Conservation (phyloP, 2,797 vertebrate species). For the Gila robusta region DNA sequence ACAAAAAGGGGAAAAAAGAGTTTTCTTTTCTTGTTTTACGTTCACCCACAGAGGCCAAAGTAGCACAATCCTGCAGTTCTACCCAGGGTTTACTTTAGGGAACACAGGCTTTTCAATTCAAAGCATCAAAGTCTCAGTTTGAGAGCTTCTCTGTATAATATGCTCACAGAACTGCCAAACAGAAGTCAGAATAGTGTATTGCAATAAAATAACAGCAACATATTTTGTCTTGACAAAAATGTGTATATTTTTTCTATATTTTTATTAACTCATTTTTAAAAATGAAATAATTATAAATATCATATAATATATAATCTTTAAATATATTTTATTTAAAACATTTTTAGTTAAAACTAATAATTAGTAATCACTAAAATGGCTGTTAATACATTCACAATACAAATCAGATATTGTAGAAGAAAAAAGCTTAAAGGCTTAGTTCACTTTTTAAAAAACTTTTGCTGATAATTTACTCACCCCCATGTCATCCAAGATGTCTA, state of each 20-base stretch:
- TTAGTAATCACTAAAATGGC: no score
- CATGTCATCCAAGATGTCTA: no score
- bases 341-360: not conserved
- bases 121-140: constrained; percentile 14
- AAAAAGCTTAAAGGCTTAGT: no score
- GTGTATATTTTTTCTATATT: not conserved
- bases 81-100: not conserved
- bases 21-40: not conserved
- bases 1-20: not conserved
- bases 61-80: constrained; percentile 7
- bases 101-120: not conserved
- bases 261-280: not conserved
- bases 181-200: not conserved
- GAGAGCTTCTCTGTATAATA: constrained; percentile 2
- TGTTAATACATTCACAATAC: not conserved
- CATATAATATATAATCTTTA: not conserved
- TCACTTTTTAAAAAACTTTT: no score
- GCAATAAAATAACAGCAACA: not conserved
- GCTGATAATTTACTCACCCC: no score
- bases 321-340: not conserved
- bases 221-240: not conserved
- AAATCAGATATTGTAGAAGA: no score
- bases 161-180: constrained; percentile 8
- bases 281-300: no score
- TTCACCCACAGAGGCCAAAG: constrained; percentile 15